Evolutionary conservation across 2,113 vertebrate species (phyloP).

Genomic region (Dicentrarchus labrax): DNA sequence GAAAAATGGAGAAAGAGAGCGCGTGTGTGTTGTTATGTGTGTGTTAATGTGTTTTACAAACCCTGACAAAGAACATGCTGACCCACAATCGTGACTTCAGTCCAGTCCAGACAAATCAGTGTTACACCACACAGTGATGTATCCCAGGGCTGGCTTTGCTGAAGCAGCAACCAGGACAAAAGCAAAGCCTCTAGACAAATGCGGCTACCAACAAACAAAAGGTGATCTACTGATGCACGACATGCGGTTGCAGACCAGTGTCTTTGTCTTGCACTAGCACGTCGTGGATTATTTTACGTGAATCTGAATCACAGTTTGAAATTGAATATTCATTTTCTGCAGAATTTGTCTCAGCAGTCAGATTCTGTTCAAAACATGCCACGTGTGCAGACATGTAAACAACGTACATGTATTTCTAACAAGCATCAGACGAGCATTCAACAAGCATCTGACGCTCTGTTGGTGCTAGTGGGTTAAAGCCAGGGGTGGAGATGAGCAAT

Average conservation of each 20-base stretch:
- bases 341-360: neutral
- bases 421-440: no score
- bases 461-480: constrained; percentile 15
- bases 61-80: constrained; percentile 59
- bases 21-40: constrained; percentile 5
- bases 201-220: constrained; percentile 26
- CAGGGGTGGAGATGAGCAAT: constrained; percentile 43
- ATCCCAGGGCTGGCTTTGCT: constrained; percentile 34
- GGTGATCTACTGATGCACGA: constrained; percentile 26
- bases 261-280: neutral
- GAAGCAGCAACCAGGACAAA: constrained; percentile 45
- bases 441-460: neutral
- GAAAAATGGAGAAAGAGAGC: neutral
- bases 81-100: constrained; percentile 62
- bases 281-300: neutral
- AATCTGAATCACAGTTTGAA: neutral
- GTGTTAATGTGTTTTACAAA: neutral
- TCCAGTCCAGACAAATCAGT: constrained; percentile 71
- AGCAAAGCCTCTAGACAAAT: constrained; percentile 36
- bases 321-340: neutral
- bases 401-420: constrained; percentile 12
- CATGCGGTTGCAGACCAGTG: neutral
- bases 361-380: constrained; percentile 12
- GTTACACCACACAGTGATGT: constrained; percentile 38
- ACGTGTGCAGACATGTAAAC: neutral